These are phyloP conservation scores for Pheosia gnoma DNA, from an alignment of 2,888 invertebrate genomes.

Conservation along the genomic window DNA sequence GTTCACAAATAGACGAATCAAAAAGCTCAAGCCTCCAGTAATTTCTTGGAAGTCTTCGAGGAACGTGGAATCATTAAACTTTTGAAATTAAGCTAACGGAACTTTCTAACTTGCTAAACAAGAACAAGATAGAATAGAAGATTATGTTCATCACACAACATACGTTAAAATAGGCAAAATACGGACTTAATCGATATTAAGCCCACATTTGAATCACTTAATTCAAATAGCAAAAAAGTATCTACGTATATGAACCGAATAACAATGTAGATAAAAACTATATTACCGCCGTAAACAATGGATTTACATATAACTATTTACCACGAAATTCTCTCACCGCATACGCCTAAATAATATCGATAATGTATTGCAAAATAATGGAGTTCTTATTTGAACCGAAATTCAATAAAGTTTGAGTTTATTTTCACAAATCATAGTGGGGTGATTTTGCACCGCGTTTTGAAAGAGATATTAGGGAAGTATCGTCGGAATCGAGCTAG, in stretches of 20 bases:
- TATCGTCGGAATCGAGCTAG: conserved; percentile 48
- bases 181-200: no score
- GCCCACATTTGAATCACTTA: no score
- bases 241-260: background rate
- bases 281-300: background rate
- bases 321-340: background rate
- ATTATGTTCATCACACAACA: background rate
- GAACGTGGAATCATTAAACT: background rate
- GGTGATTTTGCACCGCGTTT: conserved; percentile 29
- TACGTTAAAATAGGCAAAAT: no score
- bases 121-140: background rate
- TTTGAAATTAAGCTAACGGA: background rate
- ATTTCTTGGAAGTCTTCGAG: background rate
- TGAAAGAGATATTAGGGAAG: conserved; percentile 53
- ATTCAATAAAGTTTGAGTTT: conserved; percentile 37
- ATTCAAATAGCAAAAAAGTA: background rate
- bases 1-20: background rate
- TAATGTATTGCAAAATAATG: conserved; percentile 1
- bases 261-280: background rate
- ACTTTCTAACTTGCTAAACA: background rate
- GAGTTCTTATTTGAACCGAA: conserved; percentile 20
- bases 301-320: background rate
- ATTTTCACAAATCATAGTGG: conserved; percentile 41
- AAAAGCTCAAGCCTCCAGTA: background rate
- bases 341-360: background rate